These are phyloP conservation scores for Sitobion miscanthi DNA, from an alignment of 1,140 invertebrate genomes.

Conservation along the genomic window DNA sequence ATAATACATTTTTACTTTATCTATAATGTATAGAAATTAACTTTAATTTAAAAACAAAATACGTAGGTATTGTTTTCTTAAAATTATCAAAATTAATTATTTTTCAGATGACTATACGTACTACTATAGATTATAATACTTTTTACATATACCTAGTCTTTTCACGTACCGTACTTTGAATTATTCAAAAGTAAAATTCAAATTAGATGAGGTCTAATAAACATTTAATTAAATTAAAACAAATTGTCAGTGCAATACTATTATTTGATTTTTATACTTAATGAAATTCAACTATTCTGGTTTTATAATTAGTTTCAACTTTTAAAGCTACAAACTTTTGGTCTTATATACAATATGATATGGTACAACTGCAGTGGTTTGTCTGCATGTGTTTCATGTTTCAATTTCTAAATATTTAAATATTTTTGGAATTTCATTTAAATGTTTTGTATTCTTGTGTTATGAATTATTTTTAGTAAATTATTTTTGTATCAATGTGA, in stretches of 20 bases:
- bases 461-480: background rate
- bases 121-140: no score
- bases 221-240: background rate
- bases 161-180: background rate
- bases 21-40: no score
- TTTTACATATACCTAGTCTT: background rate
- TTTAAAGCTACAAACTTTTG: background rate
- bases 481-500: background rate
- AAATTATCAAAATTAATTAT: no score
- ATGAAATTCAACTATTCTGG: background rate
- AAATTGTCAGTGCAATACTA: background rate
- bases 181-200: background rate
- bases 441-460: background rate
- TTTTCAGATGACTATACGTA: no score
- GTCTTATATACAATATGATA: background rate
- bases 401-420: background rate
- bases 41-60: no score
- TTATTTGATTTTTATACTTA: background rate
- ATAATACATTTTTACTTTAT: no score
- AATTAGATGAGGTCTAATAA: background rate
- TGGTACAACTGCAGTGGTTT: background rate
- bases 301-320: background rate
- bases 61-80: no score
- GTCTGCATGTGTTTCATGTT: background rate
- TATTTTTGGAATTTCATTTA: background rate